Conservation (phyloP, 1,140 invertebrate species). For the Drosophila subobscura region DNA sequence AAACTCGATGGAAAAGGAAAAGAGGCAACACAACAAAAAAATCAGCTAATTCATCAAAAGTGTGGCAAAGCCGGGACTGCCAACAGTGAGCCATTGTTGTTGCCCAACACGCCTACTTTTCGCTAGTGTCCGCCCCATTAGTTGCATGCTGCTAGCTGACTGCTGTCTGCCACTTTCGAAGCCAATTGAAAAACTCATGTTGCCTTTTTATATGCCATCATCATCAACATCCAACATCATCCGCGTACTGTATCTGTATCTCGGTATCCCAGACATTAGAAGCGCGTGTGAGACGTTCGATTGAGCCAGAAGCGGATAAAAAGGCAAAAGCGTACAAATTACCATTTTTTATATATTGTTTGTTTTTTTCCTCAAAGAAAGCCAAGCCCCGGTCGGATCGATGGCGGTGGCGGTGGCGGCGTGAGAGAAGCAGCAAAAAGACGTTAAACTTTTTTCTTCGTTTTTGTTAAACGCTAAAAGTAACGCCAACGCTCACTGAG, state of each 20-base stretch:
- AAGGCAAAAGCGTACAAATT: slow-evolving; percentile 74
- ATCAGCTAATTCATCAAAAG: slow-evolving; percentile 75
- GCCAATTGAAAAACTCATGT: slow-evolving; percentile 73
- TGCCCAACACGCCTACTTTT: slow-evolving; percentile 62
- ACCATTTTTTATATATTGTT: slow-evolving; percentile 68
- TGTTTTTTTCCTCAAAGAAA: slow-evolving; percentile 59
- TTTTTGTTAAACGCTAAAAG: slow-evolving; percentile 68
- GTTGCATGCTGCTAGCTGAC: slow-evolving; percentile 39
- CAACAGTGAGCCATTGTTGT: slow-evolving; percentile 48
- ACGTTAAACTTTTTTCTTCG: slow-evolving; percentile 50
- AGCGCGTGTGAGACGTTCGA: slow-evolving; percentile 72
- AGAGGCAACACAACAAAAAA: slow-evolving; percentile 24
- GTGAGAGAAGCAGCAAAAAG: slow-evolving; percentile 58
- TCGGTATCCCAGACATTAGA: slow-evolving; percentile 69
- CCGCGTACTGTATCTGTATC: slow-evolving; percentile 30
- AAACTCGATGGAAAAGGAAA: slow-evolving; percentile 29
- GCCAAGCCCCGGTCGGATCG: slow-evolving; percentile 71
- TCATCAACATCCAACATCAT: slow-evolving; percentile 31
- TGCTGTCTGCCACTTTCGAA: slow-evolving; percentile 59
- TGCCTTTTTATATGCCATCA: slow-evolving; percentile 70
- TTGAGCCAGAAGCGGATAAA: slow-evolving; percentile 58
- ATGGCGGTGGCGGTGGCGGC: slow-evolving; percentile 17
- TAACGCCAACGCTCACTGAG: slow-evolving; percentile 68
- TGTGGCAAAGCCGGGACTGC: slow-evolving; percentile 65
- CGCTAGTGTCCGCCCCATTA: slow-evolving; percentile 49